Evolutionary conservation across 2,888 invertebrate species (phyloP), one percentile per base, ranked within the genome.

Genomic region (Agrotis segetum): DNA sequence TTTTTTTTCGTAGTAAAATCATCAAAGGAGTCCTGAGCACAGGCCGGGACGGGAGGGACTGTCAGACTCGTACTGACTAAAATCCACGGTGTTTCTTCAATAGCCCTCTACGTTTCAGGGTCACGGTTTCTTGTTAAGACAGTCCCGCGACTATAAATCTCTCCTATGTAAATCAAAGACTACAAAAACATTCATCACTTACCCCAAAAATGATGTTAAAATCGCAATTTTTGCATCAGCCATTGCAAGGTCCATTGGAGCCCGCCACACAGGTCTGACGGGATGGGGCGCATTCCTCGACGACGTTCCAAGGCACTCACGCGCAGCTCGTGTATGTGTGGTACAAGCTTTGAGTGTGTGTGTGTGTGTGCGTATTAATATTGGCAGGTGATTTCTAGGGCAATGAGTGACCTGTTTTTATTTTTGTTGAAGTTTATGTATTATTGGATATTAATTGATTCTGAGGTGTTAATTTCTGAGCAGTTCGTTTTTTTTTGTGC

Each of bases 281-380:
- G 74, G 86, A 79, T 73, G 73, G 84, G 67, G 67, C 79, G 64
- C 86, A 86, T 86, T 86, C 86, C 74, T 76, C 13, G 59, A 70
- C 78, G 7, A 50, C 84, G 81, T 84, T 81, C 85, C 82, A 16
- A 59, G 44, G 61, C 79, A 67, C 67, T 63, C 71, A 74, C 67
- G 71, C 59, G 67, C 77, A 67, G 49, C 53, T 47, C 19, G 13
- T n/a, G 13, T 24, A 29, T 53, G 17, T 40, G 21, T 56, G 49
- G 49, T 16, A 6, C 50, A 49, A 40, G 40, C 11, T 34, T 46
- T 44, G 13, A 19, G 11, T 34, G 50, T 58, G 17, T 75, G 77
- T 47, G 79, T 44, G 34, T 59, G 77, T 61, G 49, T 75, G 19
- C 5, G 44, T 44, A 24, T 47, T 62, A 34, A 53, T 77, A 63